phyloP scores from a whole-genome alignment of 2,888 invertebrate species.

The Lasius platythorax region DNA sequence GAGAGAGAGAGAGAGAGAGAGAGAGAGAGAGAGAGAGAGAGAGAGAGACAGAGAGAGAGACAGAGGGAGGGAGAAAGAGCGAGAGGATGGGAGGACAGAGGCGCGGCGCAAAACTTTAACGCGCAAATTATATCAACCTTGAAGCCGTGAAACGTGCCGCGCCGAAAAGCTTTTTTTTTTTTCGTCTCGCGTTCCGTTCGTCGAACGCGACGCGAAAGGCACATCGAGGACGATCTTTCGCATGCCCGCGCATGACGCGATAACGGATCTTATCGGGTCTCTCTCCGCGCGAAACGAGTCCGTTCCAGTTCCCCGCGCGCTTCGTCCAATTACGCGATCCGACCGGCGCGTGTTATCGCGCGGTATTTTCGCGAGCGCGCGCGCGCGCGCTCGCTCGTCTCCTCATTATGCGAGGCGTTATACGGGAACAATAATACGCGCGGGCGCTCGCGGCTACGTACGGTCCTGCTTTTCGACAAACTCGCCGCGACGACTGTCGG shows the following conservation, averaged over 20 bases:
- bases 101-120: slow-evolving; percentile 42
- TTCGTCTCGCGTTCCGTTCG: slow-evolving; percentile 4
- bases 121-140: slow-evolving; percentile 71
- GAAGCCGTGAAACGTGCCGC: slow-evolving; percentile 47
- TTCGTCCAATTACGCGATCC: slow-evolving; percentile 46
- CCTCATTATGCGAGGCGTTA: slow-evolving; percentile 16
- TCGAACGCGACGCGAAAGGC: slow-evolving; percentile 35
- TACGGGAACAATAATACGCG: slow-evolving; percentile 33
- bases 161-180: slow-evolving; percentile 20
- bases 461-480: slow-evolving; percentile 75
- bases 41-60: no score
- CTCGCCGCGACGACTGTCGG: slow-evolving; percentile 68
- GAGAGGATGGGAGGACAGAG: neutral
- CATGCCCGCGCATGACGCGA: slow-evolving; percentile 26
- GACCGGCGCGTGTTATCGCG: slow-evolving; percentile 30
- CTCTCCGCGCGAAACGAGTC: slow-evolving; percentile 29
- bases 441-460: slow-evolving; percentile 53
- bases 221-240: slow-evolving; percentile 24
- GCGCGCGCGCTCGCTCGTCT: neutral
- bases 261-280: slow-evolving; percentile 50
- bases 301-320: slow-evolving; percentile 31
- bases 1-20: neutral
- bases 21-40: no score
- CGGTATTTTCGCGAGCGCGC: neutral
- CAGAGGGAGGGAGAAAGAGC: no score